phyloP scores from a whole-genome alignment of 2,113 vertebrate genomes.

The Lontra canadensis region DNA sequence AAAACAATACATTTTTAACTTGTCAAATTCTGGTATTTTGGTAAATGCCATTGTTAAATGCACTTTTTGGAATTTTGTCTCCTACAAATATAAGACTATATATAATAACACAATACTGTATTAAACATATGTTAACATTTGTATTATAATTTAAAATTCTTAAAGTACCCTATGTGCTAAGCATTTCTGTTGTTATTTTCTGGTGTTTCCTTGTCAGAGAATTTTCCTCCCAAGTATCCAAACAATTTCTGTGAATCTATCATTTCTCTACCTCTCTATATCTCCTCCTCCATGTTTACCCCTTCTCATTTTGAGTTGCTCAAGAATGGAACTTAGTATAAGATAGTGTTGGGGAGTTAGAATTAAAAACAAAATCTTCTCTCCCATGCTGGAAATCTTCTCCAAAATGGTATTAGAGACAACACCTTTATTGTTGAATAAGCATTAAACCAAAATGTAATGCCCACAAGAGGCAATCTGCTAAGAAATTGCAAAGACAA shows the following conservation, averaged over 20 bases:
- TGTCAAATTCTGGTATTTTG: not conserved
- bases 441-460: not conserved
- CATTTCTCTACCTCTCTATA: not conserved
- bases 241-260: not conserved
- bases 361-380: not conserved
- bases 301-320: not conserved
- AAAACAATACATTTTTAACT: not conserved
- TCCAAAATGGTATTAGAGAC: not conserved
- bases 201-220: not conserved
- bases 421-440: not conserved
- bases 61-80: not conserved
- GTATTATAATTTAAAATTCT: not conserved
- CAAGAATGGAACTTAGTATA: not conserved
- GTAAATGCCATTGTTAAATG: not conserved
- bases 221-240: not conserved
- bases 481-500: not conserved
- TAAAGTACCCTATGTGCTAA: not conserved
- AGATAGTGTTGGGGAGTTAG: not conserved
- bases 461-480: not conserved
- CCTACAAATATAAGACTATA: not conserved
- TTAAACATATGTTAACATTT: not conserved
- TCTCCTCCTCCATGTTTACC: accelerated
- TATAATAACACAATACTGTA: not conserved
- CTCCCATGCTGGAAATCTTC: not conserved
- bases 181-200: not conserved